Base-by-base conservation (phyloP, 2,113 vertebrate species). In the Lathamus discolor region DNA sequence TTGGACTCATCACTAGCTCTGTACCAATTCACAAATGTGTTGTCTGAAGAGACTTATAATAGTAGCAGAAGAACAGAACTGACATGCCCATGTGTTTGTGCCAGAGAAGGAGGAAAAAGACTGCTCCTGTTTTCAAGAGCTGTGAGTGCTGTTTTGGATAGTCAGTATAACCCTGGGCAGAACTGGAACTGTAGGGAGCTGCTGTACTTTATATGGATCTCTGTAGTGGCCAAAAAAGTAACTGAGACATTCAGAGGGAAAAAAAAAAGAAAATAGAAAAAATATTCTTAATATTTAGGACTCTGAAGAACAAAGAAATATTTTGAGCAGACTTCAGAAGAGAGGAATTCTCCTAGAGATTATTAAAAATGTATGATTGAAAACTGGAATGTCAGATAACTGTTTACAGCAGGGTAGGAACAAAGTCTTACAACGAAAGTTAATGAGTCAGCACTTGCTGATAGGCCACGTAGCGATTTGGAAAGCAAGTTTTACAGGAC, bases 251-350 rank as follows among this genome's bases (percentile, higher is more conserved):
- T 72, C 20, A 59, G 24, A 15, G 64, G 41, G 31, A 43, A 48
- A n/a, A 20, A 54, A 23, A 28, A 48, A n/a, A 20, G 29, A 23
- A 28, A 49, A 39, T 3, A n/a, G 54, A n/a, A 57, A 75, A 82
- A 64, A 5, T 25, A 51, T 27, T 83, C 43, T 54, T 44, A 57
- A 24, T 68, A 29, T 54, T 86, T 41, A 77, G 9, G 10, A 61
- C 33, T 35, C 51, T 78, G 83, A 90, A 86, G 61, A 78, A 78
- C 39, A 91, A 82, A 91, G 33, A 43, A 80, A 35, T 73, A 55
- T 57, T 88, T 74, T 41, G 29, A 75, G 39, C 79, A 41, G 67
- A 52, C 86, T 88, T 88, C 68, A 81, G 29, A 28, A 39, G 25
- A 87, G 31, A 25, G 3, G 13, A 76, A 4, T n/a, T 86, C 44